Conservation (phyloP, 2,888 invertebrate species). For the Andrena dorsata region DNA sequence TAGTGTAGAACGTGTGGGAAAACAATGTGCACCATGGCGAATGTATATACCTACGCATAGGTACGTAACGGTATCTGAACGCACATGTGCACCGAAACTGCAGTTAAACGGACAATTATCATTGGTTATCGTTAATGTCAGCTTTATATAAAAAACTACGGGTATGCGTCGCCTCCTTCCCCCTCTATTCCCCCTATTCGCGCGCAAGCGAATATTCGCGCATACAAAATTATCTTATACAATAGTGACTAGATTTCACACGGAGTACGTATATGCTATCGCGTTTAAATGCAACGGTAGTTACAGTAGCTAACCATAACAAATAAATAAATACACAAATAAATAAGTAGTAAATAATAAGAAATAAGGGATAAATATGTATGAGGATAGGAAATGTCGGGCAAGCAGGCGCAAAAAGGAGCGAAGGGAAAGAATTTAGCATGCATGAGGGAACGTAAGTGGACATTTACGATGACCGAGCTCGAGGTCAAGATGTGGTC, state of each 20-base stretch:
- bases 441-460: not conserved
- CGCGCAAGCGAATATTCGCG: too few species aligned
- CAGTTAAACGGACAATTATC: conserved; percentile 11
- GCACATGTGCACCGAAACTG: not conserved
- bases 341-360: not conserved
- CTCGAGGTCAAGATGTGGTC: not conserved
- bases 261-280: not conserved
- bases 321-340: too few species aligned
- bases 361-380: not conserved
- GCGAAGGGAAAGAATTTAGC: not conserved
- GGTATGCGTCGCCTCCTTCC: not conserved
- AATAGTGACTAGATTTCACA: not conserved
- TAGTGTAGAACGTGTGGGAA: too few species aligned
- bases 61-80: not conserved
- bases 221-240: too few species aligned
- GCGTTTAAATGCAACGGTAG: too few species aligned
- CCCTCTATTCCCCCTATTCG: not conserved
- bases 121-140: not conserved
- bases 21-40: too few species aligned
- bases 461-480: conserved; percentile 7
- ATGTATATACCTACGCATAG: too few species aligned
- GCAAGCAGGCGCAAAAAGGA: not conserved
- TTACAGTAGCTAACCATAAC: too few species aligned
- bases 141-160: conserved; percentile 8
- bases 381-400: not conserved